These are phyloP conservation scores for Parotia lawesii DNA, from an alignment of 2,113 vertebrate species.

Conservation along the genomic window DNA sequence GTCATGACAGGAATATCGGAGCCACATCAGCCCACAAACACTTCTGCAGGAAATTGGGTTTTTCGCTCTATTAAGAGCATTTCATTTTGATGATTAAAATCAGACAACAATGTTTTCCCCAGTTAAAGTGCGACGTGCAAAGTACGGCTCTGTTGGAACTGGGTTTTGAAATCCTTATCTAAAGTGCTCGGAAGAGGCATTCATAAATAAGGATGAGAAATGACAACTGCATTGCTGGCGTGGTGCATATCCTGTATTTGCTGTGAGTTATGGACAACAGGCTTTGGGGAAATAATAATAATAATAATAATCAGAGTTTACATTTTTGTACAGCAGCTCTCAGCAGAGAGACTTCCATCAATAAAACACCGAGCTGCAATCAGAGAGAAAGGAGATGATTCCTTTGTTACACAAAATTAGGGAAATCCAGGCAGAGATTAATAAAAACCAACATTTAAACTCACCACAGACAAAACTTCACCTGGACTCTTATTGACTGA, in stretches of 20 bases:
- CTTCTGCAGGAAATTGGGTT: conserved; percentile 65
- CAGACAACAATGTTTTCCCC: conserved; percentile 59
- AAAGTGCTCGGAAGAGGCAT: conserved; percentile 27
- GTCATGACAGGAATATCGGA: conserved; percentile 17
- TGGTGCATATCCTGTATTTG: not conserved
- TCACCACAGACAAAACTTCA: not conserved
- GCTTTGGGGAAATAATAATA: not conserved
- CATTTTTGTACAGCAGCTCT: not conserved
- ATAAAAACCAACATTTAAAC: not conserved
- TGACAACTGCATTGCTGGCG: not conserved
- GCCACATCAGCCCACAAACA: conserved; percentile 50
- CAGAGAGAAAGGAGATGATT: not conserved
- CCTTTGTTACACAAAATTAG: not conserved
- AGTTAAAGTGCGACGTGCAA: conserved; percentile 13
- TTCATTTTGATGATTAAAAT: conserved; percentile 69
- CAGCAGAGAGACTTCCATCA: not conserved
- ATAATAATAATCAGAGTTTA: not conserved
- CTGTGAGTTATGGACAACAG: not conserved
- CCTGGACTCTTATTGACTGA: rapidly evolving
- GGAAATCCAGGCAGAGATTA: not conserved
- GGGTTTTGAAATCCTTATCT: conserved; percentile 53
- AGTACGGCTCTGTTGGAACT: not conserved
- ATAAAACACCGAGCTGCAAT: not conserved
- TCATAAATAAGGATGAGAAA: conserved; percentile 47
- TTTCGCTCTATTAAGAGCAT: conserved; percentile 62